phyloP scores from a whole-genome alignment of 2,888 invertebrate genomes.

The Leptopterna dolabrata region DNA sequence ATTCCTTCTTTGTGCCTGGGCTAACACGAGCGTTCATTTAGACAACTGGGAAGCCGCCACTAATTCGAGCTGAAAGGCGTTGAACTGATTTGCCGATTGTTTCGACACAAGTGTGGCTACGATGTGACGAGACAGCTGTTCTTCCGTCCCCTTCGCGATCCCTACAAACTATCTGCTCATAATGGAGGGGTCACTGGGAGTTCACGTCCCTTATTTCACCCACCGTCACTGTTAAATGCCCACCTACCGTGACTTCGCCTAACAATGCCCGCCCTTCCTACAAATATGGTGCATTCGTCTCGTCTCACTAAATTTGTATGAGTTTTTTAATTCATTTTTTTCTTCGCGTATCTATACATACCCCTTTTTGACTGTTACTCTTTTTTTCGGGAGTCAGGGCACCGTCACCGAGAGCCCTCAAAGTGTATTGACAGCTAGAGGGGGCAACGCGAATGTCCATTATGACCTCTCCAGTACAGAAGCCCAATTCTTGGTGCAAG shows the following conservation, averaged over 20 bases:
- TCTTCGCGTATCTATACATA: background rate
- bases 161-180: slow-evolving; percentile 12
- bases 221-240: slow-evolving; percentile 29
- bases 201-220: background rate
- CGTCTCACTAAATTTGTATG: slow-evolving; percentile 39
- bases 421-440: slow-evolving; percentile 24
- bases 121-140: slow-evolving; percentile 25
- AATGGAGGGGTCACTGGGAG: slow-evolving; percentile 12
- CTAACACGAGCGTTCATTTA: background rate
- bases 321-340: background rate
- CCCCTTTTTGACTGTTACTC: slow-evolving; percentile 5
- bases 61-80: slow-evolving; percentile 35
- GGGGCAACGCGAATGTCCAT: slow-evolving; percentile 26
- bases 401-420: background rate
- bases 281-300: slow-evolving; percentile 26
- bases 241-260: slow-evolving; percentile 31
- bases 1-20: background rate
- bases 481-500: background rate
- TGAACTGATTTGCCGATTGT: slow-evolving; percentile 37
- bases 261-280: background rate
- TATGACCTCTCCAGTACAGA: background rate
- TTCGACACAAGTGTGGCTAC: slow-evolving; percentile 6
- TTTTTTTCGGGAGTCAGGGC: background rate
- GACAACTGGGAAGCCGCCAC: background rate
- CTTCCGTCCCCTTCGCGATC: background rate